These are phyloP conservation scores for Sarcophaga peregrina DNA, from an alignment of 1,140 invertebrate species.

Conservation along the genomic window DNA sequence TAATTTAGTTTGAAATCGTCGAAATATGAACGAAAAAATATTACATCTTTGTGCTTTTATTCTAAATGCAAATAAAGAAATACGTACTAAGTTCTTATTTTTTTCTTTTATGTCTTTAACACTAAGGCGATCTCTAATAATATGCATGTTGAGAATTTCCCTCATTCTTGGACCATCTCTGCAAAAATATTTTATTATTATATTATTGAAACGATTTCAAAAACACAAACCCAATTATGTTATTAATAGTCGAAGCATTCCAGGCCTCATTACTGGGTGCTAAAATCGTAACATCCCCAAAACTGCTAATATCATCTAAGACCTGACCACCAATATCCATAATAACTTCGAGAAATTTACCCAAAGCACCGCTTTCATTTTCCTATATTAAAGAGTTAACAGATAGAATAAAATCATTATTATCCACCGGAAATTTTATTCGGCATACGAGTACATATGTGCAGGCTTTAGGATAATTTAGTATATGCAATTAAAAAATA, in stretches of 20 bases:
- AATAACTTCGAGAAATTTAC: conserved; percentile 83
- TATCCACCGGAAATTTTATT: no score
- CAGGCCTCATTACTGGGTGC: conserved; percentile 90
- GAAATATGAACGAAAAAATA: conserved; percentile 15
- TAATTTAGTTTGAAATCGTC: not conserved
- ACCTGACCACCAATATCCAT: conserved; percentile 80
- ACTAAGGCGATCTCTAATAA: conserved; percentile 78
- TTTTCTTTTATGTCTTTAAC: conserved; percentile 80
- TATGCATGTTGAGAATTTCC: conserved; percentile 85
- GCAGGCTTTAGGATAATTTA: no score
- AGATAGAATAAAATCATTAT: not conserved
- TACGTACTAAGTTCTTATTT: conserved; percentile 75
- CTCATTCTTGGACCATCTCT: conserved; percentile 75
- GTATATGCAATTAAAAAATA: no score
- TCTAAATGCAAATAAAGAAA: not conserved
- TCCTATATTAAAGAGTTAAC: conserved; percentile 67
- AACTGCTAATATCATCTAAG: conserved; percentile 75
- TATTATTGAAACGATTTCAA: not conserved
- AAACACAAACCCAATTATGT: conserved; percentile 70
- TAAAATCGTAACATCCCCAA: conserved; percentile 84
- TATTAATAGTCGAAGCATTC: conserved; percentile 76
- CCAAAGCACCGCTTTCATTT: conserved; percentile 83
- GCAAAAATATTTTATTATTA: no score
- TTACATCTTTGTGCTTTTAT: not conserved
- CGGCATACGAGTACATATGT: no score